Conservation (phyloP, 2,113 vertebrate genomes). For the Microtus montanus region DNA sequence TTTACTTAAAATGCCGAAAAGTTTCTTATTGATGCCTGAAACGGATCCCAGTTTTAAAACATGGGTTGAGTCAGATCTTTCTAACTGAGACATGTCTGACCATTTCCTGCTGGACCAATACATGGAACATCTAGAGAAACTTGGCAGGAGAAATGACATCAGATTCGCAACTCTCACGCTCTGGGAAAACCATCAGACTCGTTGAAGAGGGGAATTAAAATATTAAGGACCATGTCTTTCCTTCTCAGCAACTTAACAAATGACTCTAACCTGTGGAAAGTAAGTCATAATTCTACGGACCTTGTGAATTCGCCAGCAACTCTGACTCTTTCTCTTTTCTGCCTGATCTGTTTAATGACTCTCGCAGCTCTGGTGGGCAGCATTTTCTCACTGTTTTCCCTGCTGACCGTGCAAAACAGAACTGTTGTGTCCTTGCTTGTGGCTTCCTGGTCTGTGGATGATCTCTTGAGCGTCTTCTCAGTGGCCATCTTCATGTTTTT, state of each 20-base stretch:
- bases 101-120: conserved; percentile 48
- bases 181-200: conserved; percentile 75
- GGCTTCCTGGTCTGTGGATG: conserved; percentile 93
- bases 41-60: conserved; percentile 69
- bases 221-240: conserved; percentile 81
- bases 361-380: conserved; percentile 88
- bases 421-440: conserved; percentile 91
- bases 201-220: conserved; percentile 68
- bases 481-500: conserved; percentile 90
- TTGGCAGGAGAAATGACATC: conserved; percentile 68
- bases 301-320: conserved; percentile 81
- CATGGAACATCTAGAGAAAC: conserved; percentile 65
- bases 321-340: conserved; percentile 88
- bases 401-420: conserved; percentile 88
- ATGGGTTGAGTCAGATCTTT: conserved; percentile 39
- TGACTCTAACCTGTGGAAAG: conserved; percentile 84
- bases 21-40: conserved; percentile 48
- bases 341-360: conserved; percentile 88
- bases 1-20: conserved; percentile 48
- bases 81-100: conserved; percentile 2
- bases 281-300: conserved; percentile 79
- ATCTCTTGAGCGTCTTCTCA: conserved; percentile 91
- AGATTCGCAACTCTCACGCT: conserved; percentile 57
- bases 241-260: conserved; percentile 83
- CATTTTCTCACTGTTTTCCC: conserved; percentile 90